These are phyloP conservation scores for Drosophila repleta DNA, from an alignment of 1,140 invertebrate species.

Conservation along the genomic window DNA sequence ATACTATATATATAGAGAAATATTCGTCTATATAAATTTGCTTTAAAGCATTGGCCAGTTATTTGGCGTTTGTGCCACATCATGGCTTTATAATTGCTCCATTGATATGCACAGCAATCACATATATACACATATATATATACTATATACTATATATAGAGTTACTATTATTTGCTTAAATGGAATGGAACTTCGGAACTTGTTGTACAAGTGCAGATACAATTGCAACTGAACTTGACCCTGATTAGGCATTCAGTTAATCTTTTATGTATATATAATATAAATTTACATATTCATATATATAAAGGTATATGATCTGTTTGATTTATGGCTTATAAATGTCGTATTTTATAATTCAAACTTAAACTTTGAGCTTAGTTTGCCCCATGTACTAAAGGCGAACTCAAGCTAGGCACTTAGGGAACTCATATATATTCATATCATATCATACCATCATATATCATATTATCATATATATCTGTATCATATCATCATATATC, in stretches of 20 bases:
- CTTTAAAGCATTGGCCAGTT: conserved; percentile 2
- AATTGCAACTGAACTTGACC: conserved; percentile 16
- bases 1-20: conserved; percentile 10
- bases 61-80: conserved; percentile 37
- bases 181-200: background rate
- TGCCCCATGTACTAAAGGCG: too few species aligned
- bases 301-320: too few species aligned
- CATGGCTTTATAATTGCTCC: conserved; percentile 60
- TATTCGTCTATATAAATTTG: background rate
- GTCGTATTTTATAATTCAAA: too few species aligned
- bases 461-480: too few species aligned
- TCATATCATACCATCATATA: too few species aligned
- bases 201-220: conserved; percentile 24
- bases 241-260: background rate
- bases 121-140: conserved; percentile 13
- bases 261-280: background rate
- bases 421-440: too few species aligned
- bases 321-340: too few species aligned
- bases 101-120: conserved; percentile 58
- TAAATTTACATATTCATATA: too few species aligned
- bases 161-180: conserved; percentile 6
- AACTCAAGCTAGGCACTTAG: too few species aligned
- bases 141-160: conserved; percentile 16
- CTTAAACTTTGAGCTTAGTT: too few species aligned
- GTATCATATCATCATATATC: too few species aligned